Evolutionary conservation across 37 sponge, comb jelly and placozoan genomes (phyloP), one percentile per base, ranked within the genome.

Genomic region (Mnemiopsis leidyi): DNA sequence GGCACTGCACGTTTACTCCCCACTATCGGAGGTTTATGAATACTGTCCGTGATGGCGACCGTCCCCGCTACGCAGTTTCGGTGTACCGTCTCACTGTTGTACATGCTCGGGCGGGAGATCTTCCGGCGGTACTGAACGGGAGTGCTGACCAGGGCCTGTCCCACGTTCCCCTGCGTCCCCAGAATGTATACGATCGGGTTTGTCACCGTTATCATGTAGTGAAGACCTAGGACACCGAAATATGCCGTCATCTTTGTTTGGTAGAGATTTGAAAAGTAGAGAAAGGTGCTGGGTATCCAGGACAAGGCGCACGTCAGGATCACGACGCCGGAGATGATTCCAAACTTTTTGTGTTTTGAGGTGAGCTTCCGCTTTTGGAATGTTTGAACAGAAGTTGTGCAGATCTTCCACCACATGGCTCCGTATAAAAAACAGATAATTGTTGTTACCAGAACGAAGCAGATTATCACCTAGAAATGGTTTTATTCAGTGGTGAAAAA

Each of bases 151-250:
- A 79, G 82, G 36, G 82, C 82, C 5, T 79, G 82, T 23, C 33
- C 36, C 7, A 79, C 82, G 82, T 79, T 79, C 7, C 82, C 36
- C 36, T 79, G 82, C 3, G 82, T 79, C 5, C 82, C 82, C 82
- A 79, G 82, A 9, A 79, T 79, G 38, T 79, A 79, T 7, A 79
- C 36, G 34, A 79, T 79, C 36, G 82, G 82, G 82, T 79, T 79
- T 7, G 82, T 79, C 2, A 79, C 82, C 32, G 82, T 79, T 20
- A 79, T 33, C 37, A 79, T 23, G 82, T 79, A 79, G 36, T 34
- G 36, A 13, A 79, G 82, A 36, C 82, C 82, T 36, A 33, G 36
- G 7, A 33, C 36, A 33, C 16, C 36, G 82, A 29, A 79, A 33
- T 79, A 79, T 1, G 37, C 36, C 9, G 82, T 28, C 1, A 35